A percentile compares a stretch with the other conserved stretches of the same genome.
Conservation (phyloP, 2,888 invertebrate genomes). For the Ennomos quercinarius region DNA sequence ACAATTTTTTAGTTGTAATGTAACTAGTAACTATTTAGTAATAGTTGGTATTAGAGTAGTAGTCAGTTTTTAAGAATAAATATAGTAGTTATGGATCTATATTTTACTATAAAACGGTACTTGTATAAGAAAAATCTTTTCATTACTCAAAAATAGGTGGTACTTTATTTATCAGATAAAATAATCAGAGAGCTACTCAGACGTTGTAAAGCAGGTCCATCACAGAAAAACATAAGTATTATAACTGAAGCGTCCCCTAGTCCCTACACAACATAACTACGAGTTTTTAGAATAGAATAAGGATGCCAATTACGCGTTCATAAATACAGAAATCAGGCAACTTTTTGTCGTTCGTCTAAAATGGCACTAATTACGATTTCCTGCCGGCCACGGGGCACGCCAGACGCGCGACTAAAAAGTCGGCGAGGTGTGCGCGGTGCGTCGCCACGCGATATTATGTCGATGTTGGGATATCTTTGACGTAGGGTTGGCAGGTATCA, state of each 20-base stretch:
- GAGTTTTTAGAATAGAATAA: slow-evolving; percentile 35
- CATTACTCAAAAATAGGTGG: too few species aligned
- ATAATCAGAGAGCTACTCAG: not conserved
- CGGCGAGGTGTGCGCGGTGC: slow-evolving; percentile 52
- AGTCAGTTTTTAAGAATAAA: too few species aligned
- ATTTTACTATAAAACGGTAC: too few species aligned
- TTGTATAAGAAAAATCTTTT: too few species aligned
- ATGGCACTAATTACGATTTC: slow-evolving; percentile 61
- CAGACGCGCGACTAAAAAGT: slow-evolving; percentile 54
- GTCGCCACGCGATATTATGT: slow-evolving; percentile 38
- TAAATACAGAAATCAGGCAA: slow-evolving; percentile 46
- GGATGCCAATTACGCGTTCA: slow-evolving; percentile 57
- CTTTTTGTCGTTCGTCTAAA: slow-evolving; percentile 54
- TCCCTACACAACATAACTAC: slow-evolving; percentile 19
- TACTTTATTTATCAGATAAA: too few species aligned
- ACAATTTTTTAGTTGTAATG: too few species aligned
- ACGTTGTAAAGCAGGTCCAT: slow-evolving; percentile 8
- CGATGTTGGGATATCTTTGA: slow-evolving; percentile 28
- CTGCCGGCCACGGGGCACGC: slow-evolving; percentile 51
- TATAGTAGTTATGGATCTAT: too few species aligned
- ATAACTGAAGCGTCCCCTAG: slow-evolving; percentile 12
- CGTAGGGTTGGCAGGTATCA: slow-evolving; percentile 40
- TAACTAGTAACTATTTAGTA: too few species aligned
- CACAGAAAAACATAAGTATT: slow-evolving; percentile 8
- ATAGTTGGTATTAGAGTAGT: too few species aligned